Conservation (phyloP, 1,140 invertebrate genomes). For the Zaprionus capensis region DNA sequence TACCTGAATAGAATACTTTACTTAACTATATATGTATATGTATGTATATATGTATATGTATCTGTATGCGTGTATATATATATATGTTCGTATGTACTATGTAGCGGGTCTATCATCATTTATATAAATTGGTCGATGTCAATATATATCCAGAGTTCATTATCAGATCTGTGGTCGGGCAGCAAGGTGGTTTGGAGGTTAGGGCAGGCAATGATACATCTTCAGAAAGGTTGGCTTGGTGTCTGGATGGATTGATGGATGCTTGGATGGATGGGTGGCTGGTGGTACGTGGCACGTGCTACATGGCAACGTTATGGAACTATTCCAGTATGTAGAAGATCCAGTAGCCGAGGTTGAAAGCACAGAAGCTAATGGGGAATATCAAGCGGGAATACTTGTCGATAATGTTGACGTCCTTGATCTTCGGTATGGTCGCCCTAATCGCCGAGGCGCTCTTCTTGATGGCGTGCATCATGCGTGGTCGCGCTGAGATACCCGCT, state of each 20-base stretch:
- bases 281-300: not conserved
- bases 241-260: not conserved
- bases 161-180: slow-evolving; percentile 45
- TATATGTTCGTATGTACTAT: slow-evolving; percentile 23
- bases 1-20: slow-evolving; percentile 40
- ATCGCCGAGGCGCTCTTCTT: slow-evolving; percentile 91
- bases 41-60: slow-evolving; percentile 29
- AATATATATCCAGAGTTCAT: slow-evolving; percentile 32
- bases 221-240: not conserved
- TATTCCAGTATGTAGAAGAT: slow-evolving; percentile 94
- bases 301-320: slow-evolving; percentile 9
- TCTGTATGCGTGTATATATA: slow-evolving; percentile 28
- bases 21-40: slow-evolving; percentile 45
- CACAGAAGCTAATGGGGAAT: slow-evolving; percentile 96
- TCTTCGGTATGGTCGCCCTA: slow-evolving; percentile 93
- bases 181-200: slow-evolving; percentile 20
- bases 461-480: slow-evolving; percentile 91
- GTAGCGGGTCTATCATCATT: slow-evolving; percentile 43
- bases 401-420: slow-evolving; percentile 98
- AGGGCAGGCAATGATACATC: slow-evolving; percentile 16
- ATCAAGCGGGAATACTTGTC: slow-evolving; percentile 97
- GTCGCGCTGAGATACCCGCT: slow-evolving; percentile 85
- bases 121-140: slow-evolving; percentile 57
- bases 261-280: not conserved
- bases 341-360: slow-evolving; percentile 98